These are phyloP conservation scores for Meiosimyza platycephala DNA, from an alignment of 2,888 invertebrate genomes.

Conservation along the genomic window DNA sequence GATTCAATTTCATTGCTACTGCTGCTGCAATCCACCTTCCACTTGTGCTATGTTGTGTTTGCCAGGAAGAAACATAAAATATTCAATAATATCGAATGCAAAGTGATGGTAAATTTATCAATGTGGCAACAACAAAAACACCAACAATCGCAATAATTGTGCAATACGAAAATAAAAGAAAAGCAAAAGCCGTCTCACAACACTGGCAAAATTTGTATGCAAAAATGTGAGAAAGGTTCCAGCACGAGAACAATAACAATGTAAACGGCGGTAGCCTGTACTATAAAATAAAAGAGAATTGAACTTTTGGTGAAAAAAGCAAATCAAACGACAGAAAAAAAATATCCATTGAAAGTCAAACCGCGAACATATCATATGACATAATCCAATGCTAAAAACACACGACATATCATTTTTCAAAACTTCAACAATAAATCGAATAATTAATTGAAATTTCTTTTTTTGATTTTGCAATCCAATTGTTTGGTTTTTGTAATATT, in stretches of 20 bases:
- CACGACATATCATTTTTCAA: neutral
- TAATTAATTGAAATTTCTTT: neutral
- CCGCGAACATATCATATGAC: neutral
- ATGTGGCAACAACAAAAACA: slow-evolving; percentile 6
- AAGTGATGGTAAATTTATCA: slow-evolving; percentile 14
- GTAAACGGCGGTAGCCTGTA: neutral
- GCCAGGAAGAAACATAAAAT: slow-evolving; percentile 18
- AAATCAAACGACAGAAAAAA: no score
- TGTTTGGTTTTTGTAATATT: no score
- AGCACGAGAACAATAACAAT: neutral
- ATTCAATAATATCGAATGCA: slow-evolving; percentile 30
- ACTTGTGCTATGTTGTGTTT: neutral
- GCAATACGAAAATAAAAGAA: neutral
- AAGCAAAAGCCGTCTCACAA: neutral
- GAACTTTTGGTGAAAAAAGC: no score
- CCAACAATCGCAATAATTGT: slow-evolving; percentile 26
- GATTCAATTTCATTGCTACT: no score
- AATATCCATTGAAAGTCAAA: neutral
- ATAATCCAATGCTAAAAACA: neutral
- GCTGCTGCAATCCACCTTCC: no score
- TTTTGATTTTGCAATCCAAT: neutral
- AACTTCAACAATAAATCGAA: neutral
- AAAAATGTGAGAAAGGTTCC: no score
- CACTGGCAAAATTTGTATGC: neutral
- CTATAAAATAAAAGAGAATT: neutral